Conservation (phyloP, 2,888 invertebrate species). For the Agrotis puta region DNA sequence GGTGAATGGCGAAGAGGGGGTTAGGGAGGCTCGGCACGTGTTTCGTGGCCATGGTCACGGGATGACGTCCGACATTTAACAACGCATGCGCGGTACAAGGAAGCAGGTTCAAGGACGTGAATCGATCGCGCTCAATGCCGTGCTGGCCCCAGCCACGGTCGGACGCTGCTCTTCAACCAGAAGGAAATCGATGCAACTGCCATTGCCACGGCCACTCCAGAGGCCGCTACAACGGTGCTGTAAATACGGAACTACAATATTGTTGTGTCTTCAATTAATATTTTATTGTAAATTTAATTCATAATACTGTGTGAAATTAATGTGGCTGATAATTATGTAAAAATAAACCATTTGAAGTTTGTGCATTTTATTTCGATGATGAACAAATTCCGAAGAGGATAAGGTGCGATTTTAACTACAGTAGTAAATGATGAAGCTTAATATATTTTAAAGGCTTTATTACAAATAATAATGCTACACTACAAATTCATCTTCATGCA, state of each 20-base stretch:
- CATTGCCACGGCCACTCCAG: conserved; percentile 79
- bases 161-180: conserved; percentile 78
- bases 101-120: conserved; percentile 85
- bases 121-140: conserved; percentile 84
- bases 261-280: neutral
- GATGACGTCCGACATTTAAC: conserved; percentile 85
- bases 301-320: neutral
- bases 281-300: conserved; percentile 4
- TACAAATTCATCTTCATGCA: neutral
- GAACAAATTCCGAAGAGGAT: neutral
- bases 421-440: neutral
- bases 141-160: conserved; percentile 79
- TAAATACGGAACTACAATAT: conserved; percentile 18
- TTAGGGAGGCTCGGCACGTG: conserved; percentile 75
- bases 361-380: conserved; percentile 14
- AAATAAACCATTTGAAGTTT: conserved; percentile 7
- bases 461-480: neutral
- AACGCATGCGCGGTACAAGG: conserved; percentile 80
- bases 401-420: neutral
- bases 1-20: conserved; percentile 77
- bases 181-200: conserved; percentile 74
- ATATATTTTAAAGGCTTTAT: neutral
- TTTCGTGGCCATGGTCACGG: conserved; percentile 86
- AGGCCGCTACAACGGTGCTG: conserved; percentile 38
- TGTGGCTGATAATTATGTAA: neutral